phyloP scores from a whole-genome alignment of 2,888 invertebrate genomes.

The Chaitophorus viminalis region DNA sequence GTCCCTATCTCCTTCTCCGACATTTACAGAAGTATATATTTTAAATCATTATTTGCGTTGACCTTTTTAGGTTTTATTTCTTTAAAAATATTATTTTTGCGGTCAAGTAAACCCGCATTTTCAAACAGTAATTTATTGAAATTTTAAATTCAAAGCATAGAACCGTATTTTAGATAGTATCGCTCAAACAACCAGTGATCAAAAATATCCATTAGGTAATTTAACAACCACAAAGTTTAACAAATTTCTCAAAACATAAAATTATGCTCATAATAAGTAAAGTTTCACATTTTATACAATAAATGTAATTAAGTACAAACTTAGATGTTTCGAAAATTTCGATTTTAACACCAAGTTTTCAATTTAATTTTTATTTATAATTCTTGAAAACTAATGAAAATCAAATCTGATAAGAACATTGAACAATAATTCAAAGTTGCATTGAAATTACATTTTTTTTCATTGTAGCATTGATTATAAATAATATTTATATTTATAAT shows the following conservation, averaged over 20 bases:
- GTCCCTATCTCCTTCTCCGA: neutral
- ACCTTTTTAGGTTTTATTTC: neutral
- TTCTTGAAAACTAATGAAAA: neutral
- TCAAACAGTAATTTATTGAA: neutral
- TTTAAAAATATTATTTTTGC: neutral
- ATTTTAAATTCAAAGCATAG: neutral
- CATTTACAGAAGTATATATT: neutral
- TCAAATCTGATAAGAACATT: neutral
- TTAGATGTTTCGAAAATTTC: neutral
- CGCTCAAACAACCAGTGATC: neutral
- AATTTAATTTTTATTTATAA: neutral
- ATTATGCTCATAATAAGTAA: neutral
- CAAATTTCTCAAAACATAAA: neutral
- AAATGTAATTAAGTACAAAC: constrained; percentile 6
- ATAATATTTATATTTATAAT: too few relatives aligned
- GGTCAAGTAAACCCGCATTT: neutral
- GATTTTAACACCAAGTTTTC: neutral
- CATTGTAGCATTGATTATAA: too few relatives aligned
- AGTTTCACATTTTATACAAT: neutral
- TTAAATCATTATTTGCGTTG: neutral
- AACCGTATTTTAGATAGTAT: neutral
- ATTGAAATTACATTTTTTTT: too few relatives aligned
- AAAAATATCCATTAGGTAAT: neutral
- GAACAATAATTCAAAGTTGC: neutral
- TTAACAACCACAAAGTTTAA: neutral